A percentile compares a stretch with the other conserved stretches of the same genome.
Conservation (phyloP, 23 tunicate genomes). For the Halocynthia roretzi region DNA sequence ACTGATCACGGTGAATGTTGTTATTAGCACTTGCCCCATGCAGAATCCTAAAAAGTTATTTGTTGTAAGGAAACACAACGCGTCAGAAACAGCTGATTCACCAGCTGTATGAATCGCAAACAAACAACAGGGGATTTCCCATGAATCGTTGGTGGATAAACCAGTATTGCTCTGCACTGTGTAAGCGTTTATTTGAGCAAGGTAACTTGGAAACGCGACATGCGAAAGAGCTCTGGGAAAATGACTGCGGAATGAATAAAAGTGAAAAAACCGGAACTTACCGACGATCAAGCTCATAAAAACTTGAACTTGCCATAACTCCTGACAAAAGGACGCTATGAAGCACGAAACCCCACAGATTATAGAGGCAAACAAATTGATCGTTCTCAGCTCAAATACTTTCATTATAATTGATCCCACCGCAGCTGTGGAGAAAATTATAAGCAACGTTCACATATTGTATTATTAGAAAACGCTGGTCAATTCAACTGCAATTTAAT, state of each 20-base stretch:
- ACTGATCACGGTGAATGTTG: slow-evolving; percentile 1
- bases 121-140: too few species aligned
- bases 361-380: slow-evolving; percentile 5
- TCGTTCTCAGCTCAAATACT: slow-evolving; percentile 5
- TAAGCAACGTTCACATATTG: too few species aligned
- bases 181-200: too few species aligned
- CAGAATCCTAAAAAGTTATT: slow-evolving; percentile 12
- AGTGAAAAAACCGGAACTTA: not conserved
- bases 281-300: slow-evolving; percentile 25
- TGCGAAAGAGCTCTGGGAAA: too few species aligned
- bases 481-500: too few species aligned
- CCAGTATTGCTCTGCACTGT: too few species aligned
- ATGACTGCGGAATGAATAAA: too few species aligned
- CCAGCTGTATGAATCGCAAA: too few species aligned
- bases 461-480: too few species aligned
- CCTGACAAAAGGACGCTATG: slow-evolving; percentile 13
- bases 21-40: slow-evolving; percentile 5
- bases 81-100: not conserved
- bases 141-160: too few species aligned
- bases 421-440: too few species aligned
- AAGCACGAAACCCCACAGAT: slow-evolving; percentile 29
- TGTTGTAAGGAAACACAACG: not conserved
- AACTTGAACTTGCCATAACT: slow-evolving; percentile 25
- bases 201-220: too few species aligned
- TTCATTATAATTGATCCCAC: not conserved